These are phyloP conservation scores for Subanguina moxae DNA, from an alignment of 1,140 invertebrate species.

Conservation along the genomic window DNA sequence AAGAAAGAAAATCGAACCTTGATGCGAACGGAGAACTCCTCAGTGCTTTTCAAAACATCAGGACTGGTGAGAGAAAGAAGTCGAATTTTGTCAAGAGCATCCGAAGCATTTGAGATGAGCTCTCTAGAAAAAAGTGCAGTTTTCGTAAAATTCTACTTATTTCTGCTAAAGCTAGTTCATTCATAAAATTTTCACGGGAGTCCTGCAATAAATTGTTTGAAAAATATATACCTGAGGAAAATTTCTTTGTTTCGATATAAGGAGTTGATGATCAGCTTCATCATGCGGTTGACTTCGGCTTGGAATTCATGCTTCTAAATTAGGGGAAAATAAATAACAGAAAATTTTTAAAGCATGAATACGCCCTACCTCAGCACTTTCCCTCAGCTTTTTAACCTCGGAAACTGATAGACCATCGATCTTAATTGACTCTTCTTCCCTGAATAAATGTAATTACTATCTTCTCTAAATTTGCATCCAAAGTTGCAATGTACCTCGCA, in stretches of 20 bases:
- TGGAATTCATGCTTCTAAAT: slow-evolving; percentile 79
- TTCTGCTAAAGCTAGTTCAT: too few species aligned
- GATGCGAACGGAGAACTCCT: slow-evolving; percentile 83
- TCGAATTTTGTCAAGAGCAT: slow-evolving; percentile 86
- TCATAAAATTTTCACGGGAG: too few species aligned
- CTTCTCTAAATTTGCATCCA: not conserved
- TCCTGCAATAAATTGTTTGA: too few species aligned
- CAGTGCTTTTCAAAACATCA: slow-evolving; percentile 71
- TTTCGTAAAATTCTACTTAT: too few species aligned
- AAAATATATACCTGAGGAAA: slow-evolving; percentile 75
- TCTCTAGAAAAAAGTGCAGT: not conserved
- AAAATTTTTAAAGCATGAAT: too few species aligned
- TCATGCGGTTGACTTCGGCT: slow-evolving; percentile 79
- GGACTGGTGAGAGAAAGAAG: slow-evolving; percentile 83
- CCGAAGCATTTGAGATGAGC: slow-evolving; percentile 67
- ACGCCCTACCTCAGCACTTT: slow-evolving; percentile 71
- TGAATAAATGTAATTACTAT: slow-evolving; percentile 1
- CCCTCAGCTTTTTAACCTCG: slow-evolving; percentile 83
- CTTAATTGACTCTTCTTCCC: slow-evolving; percentile 91
- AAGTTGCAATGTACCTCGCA: slow-evolving; percentile 25
- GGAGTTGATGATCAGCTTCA: slow-evolving; percentile 98
- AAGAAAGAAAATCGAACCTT: slow-evolving; percentile 63
- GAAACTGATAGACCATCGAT: slow-evolving; percentile 89
- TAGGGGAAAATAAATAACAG: too few species aligned
- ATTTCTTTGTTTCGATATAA: slow-evolving; percentile 98